Percentiles rank a stretch among this genome's conserved stretches.
Evolutionary conservation across 2,888 invertebrate genomes (phyloP).

Genomic region (Podabrus alpinus): DNA sequence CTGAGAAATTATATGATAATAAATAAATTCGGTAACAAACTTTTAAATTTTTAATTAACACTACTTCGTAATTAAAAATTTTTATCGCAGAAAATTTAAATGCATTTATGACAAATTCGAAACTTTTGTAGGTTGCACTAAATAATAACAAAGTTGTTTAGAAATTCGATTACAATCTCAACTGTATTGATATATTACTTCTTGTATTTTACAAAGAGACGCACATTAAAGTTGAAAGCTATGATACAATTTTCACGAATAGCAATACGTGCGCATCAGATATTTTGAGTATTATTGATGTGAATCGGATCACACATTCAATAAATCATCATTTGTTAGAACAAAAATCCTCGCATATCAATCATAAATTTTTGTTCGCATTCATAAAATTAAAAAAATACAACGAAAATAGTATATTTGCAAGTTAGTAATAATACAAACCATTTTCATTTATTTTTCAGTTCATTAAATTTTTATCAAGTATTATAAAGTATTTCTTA

Average conservation of each 20-base stretch:
- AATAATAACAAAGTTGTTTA: not conserved
- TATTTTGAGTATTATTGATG: conserved; percentile 40
- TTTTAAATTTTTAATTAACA: not conserved
- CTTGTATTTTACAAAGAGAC: conserved; percentile 9
- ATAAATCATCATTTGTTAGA: conserved; percentile 38
- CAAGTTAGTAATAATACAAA: not conserved
- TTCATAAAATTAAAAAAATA: conserved; percentile 32
- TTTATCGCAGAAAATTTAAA: not conserved
- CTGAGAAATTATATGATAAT: not conserved
- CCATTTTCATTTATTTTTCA: not conserved
- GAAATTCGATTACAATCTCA: conserved; percentile 10
- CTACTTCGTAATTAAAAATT: not conserved
- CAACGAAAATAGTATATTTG: conserved; percentile 33
- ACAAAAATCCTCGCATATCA: conserved; percentile 37
- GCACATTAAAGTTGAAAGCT: conserved; percentile 13
- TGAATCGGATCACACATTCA: conserved; percentile 34
- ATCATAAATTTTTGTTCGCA: conserved; percentile 37
- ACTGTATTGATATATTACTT: conserved; percentile 11
- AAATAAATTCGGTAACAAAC: not conserved
- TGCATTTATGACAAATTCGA: not conserved
- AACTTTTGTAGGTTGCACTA: not conserved
- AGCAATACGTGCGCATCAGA: conserved; percentile 32
- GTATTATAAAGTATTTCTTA: not conserved
- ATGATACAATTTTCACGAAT: conserved; percentile 8
- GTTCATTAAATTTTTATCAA: not conserved